These are phyloP conservation scores for Onthophagus taurus DNA, from an alignment of 1,140 invertebrate genomes.

Conservation along the genomic window DNA sequence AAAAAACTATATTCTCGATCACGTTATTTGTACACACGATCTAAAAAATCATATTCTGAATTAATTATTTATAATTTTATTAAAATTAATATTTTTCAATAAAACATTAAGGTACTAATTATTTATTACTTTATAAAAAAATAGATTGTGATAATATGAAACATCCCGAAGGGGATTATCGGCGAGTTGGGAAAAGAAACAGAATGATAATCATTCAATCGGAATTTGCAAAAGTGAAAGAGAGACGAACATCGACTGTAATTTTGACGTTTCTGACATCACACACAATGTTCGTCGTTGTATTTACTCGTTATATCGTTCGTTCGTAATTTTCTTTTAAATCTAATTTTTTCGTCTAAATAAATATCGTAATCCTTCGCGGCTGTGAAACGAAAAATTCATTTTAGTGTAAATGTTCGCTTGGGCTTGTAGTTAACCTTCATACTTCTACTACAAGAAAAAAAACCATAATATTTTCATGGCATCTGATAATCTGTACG, in stretches of 20 bases:
- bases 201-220: conserved; percentile 4
- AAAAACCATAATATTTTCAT: no score
- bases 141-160: background rate
- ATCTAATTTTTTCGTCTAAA: background rate
- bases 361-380: background rate
- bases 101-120: background rate
- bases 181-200: background rate
- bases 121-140: background rate
- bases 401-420: conserved; percentile 14
- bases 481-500: conserved; percentile 33
- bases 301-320: conserved; percentile 4
- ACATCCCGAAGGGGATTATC: background rate
- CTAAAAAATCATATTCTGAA: no score
- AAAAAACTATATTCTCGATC: no score
- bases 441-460: no score
- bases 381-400: conserved; percentile 13
- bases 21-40: no score
- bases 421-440: conserved; percentile 13
- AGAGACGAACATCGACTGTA: no score
- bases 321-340: background rate
- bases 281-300: conserved; percentile 1
- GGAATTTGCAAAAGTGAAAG: no score
- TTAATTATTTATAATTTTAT: no score
- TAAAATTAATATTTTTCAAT: background rate
- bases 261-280: conserved; percentile 8